Evolutionary conservation across 2,797 vertebrate species (phyloP).

Genomic region (Trachops cirrhosus): DNA sequence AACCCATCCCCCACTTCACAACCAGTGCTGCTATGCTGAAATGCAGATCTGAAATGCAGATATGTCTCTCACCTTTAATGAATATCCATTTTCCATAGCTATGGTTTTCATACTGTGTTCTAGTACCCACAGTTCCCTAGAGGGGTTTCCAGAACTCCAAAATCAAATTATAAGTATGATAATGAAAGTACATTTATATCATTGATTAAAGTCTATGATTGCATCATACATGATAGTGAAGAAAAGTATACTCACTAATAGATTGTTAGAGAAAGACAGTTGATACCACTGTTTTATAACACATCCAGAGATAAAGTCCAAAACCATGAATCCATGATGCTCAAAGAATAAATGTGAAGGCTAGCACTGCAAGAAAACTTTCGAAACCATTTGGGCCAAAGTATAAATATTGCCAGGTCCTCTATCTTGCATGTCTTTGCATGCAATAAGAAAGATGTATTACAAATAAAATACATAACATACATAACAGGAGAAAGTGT

Average conservation of each 20-base stretch:
- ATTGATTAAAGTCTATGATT: not conserved
- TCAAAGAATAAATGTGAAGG: not conserved
- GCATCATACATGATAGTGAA: not conserved
- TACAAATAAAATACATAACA: slow-evolving; percentile 9
- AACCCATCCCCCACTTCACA: not conserved
- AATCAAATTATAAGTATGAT: not conserved
- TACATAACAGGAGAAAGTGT: not conserved
- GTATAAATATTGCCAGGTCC: not conserved
- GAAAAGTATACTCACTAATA: not conserved
- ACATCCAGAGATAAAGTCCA: not conserved
- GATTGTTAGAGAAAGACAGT: not conserved
- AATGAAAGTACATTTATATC: not conserved
- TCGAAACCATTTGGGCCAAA: not conserved
- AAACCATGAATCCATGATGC: not conserved
- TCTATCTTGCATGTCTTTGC: not conserved
- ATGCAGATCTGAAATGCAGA: not conserved
- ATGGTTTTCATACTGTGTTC: not conserved
- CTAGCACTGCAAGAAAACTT: not conserved
- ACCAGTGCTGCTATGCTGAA: not conserved
- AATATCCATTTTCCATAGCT: not conserved
- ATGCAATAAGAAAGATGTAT: not conserved
- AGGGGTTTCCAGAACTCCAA: not conserved
- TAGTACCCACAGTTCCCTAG: not conserved
- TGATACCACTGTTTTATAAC: not conserved
- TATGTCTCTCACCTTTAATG: not conserved